Evolutionary conservation across 2,888 invertebrate species (phyloP).

Genomic region (Drosophila eohydei): DNA sequence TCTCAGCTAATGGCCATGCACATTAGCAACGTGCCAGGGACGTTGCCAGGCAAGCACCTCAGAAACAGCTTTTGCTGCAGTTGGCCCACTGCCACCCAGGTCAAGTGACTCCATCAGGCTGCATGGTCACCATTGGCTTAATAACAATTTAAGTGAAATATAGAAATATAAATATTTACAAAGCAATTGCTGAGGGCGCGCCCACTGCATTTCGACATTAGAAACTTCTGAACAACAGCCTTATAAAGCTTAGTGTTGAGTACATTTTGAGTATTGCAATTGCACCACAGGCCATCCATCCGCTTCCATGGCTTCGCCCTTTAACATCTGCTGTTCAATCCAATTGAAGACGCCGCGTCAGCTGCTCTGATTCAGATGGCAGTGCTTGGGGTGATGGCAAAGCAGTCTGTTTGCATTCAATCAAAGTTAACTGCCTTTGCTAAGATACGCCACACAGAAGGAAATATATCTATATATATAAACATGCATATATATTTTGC

Average conservation of each 20-base stretch:
- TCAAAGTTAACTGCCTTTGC: constrained; percentile 50
- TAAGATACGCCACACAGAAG: constrained; percentile 24
- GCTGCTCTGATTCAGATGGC: constrained; percentile 32
- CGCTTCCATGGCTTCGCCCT: background rate
- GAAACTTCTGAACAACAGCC: constrained; percentile 49
- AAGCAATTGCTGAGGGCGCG: constrained; percentile 53
- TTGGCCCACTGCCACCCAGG: constrained; percentile 10
- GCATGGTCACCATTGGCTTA: constrained; percentile 63
- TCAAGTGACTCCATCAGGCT: constrained; percentile 45
- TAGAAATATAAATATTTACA: constrained; percentile 75
- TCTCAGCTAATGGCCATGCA: constrained; percentile 76
- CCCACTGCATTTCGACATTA: constrained; percentile 33
- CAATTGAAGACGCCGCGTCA: constrained; percentile 28
- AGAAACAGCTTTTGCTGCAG: background rate
- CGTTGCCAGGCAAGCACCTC: constrained; percentile 32
- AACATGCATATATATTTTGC: background rate
- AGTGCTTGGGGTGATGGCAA: constrained; percentile 23
- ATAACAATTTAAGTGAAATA: constrained; percentile 67
- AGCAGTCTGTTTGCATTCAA: constrained; percentile 55
- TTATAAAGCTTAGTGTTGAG: constrained; percentile 41
- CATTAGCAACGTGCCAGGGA: constrained; percentile 74
- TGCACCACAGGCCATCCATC: constrained; percentile 5
- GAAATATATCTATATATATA: constrained; percentile 9
- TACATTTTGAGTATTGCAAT: constrained; percentile 42
- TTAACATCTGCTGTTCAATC: constrained; percentile 1